phyloP scores from a whole-genome alignment of 1,140 invertebrate genomes.

The Drosophila sp. region DNA sequence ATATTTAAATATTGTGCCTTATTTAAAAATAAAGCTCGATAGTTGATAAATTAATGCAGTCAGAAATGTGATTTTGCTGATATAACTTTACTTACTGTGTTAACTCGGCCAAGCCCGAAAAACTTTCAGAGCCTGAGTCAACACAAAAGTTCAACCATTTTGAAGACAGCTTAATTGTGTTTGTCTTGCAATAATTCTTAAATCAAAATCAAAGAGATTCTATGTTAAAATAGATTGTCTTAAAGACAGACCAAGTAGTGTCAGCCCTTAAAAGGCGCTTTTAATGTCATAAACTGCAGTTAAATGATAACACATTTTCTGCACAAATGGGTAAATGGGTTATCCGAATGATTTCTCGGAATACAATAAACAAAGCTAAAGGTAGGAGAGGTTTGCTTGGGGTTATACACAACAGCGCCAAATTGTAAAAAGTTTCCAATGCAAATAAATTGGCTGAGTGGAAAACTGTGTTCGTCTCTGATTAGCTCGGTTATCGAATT shows the following conservation, averaged over 20 bases:
- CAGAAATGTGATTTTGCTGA: neutral
- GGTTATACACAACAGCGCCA: neutral
- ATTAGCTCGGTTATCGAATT: constrained; percentile 35
- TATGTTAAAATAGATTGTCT: neutral
- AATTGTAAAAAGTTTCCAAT: constrained; percentile 50
- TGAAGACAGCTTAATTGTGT: constrained; percentile 48
- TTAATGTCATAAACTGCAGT: neutral
- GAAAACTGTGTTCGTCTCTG: constrained; percentile 53
- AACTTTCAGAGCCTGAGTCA: neutral
- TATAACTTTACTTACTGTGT: constrained; percentile 6
- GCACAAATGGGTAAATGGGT: neutral
- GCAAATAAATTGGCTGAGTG: constrained; percentile 52
- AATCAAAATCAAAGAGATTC: neutral
- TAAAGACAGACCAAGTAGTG: neutral
- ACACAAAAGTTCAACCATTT: constrained; percentile 2
- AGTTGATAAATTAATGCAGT: neutral
- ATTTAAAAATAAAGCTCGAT: neutral
- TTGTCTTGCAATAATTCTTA: too few species aligned
- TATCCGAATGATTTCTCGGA: constrained; percentile 39
- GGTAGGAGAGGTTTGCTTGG: constrained; percentile 27
- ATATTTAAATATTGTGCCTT: too few species aligned
- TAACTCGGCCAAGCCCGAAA: neutral
- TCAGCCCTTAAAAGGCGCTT: neutral
- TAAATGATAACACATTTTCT: neutral
- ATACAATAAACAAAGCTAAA: constrained; percentile 38